Conservation (phyloP, 2,797 vertebrate genomes). For the Cottoperca gobio region DNA sequence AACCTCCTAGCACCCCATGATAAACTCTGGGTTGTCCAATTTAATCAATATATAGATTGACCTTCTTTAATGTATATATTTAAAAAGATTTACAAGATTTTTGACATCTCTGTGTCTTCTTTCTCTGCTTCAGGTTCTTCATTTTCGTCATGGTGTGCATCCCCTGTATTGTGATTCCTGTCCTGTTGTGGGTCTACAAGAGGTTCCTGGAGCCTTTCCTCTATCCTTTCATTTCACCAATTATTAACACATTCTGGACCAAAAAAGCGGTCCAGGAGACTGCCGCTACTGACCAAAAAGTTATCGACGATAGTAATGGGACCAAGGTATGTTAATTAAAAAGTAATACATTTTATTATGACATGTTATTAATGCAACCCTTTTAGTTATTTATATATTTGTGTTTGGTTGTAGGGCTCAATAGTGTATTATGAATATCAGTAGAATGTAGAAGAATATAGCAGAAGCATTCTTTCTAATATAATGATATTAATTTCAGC, state of each 20-base stretch:
- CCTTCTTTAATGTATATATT: background rate
- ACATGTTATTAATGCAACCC: background rate
- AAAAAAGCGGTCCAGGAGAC: conserved; percentile 83
- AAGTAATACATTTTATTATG: background rate
- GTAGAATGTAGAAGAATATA: background rate
- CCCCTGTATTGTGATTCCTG: conserved; percentile 96
- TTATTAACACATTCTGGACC: conserved; percentile 88
- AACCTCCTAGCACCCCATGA: no score
- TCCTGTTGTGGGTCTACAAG: conserved; percentile 98
- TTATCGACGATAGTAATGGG: conserved; percentile 66
- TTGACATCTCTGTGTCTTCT: background rate
- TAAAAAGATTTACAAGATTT: background rate
- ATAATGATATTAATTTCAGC: background rate
- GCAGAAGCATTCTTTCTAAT: background rate
- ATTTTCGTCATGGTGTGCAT: conserved; percentile 92
- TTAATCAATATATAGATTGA: background rate
- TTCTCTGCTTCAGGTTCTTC: conserved; percentile 32
- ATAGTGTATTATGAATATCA: background rate
- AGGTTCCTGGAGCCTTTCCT: conserved; percentile 94
- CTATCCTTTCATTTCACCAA: conserved; percentile 91
- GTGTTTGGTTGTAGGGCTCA: background rate
- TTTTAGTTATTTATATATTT: background rate
- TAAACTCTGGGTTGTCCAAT: no score
- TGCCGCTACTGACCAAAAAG: conserved; percentile 37
- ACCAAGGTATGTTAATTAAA: conserved; percentile 71